These are phyloP conservation scores for Drosophila pseudoananassae DNA, from an alignment of 1,140 invertebrate genomes.

Conservation along the genomic window DNA sequence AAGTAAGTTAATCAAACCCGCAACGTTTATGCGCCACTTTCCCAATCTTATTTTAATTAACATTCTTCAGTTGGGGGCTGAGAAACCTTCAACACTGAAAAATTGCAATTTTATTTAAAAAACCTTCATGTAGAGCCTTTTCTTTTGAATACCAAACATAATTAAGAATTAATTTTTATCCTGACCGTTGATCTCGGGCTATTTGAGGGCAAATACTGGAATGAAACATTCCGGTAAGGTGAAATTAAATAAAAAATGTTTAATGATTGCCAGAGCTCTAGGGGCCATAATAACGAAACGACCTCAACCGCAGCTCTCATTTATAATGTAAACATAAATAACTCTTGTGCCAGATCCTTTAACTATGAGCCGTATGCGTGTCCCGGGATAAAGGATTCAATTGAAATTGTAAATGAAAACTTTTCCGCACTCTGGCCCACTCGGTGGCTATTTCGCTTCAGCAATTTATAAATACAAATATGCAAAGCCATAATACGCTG, in stretches of 20 bases:
- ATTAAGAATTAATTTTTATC: neutral
- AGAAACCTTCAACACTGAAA: neutral
- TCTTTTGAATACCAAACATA: neutral
- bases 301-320: constrained; percentile 17
- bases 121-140: neutral
- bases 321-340: constrained; percentile 48
- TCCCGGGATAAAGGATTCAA: constrained; percentile 52
- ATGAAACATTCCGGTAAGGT: neutral
- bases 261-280: constrained; percentile 27
- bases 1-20: constrained; percentile 55
- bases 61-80: neutral
- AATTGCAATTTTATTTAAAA: neutral
- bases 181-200: neutral
- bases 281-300: neutral
- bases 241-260: constrained; percentile 39
- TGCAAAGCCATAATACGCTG: constrained; percentile 31
- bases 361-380: constrained; percentile 33
- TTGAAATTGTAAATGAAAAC: constrained; percentile 65
- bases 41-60: constrained; percentile 39
- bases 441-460: constrained; percentile 37
- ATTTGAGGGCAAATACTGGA: neutral
- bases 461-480: constrained; percentile 68
- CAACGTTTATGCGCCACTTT: constrained; percentile 19
- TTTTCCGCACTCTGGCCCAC: constrained; percentile 32
- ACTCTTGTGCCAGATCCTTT: constrained; percentile 41